Evolutionary conservation across 2,888 invertebrate genomes (phyloP).

Genomic region (Tetanocera ferruginea): DNA sequence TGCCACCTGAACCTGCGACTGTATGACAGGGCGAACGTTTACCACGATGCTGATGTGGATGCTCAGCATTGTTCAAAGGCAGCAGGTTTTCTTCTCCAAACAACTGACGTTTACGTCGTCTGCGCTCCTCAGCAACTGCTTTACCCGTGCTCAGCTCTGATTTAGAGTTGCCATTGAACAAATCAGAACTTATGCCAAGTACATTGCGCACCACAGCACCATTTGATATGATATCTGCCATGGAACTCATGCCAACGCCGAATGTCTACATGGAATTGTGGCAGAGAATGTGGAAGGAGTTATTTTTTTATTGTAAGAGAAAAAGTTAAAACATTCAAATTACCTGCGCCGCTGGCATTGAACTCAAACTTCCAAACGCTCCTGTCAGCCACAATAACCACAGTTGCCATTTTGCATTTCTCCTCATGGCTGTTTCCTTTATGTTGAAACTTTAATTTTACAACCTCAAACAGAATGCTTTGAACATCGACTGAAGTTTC

Average conservation of each 20-base stretch:
- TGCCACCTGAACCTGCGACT: conserved; percentile 37
- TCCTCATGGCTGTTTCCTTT: neutral
- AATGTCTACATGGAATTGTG: conserved; percentile 50
- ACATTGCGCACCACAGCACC: conserved; percentile 47
- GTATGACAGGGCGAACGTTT: conserved; percentile 56
- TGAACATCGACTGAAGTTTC: neutral
- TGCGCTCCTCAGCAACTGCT: conserved; percentile 54
- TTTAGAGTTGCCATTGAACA: conserved; percentile 48
- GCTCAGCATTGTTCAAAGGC: neutral
- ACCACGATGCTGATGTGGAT: conserved; percentile 45
- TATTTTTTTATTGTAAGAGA: neutral
- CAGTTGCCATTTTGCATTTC: neutral
- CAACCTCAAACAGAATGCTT: neutral
- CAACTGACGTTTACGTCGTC: conserved; percentile 47
- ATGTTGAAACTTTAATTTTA: too few relatives aligned
- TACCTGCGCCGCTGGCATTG: neutral
- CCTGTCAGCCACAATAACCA: neutral
- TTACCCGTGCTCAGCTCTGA: conserved; percentile 53
- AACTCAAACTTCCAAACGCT: neutral
- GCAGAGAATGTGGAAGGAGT: too few relatives aligned
- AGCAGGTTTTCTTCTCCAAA: neutral
- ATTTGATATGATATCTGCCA: conserved; percentile 49
- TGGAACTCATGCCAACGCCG: conserved; percentile 39
- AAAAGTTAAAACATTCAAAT: neutral
- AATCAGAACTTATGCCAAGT: conserved; percentile 48